Percentiles rank a stretch among this genome's conserved stretches.
Evolutionary conservation across 2,888 invertebrate genomes (phyloP).

Genomic region (Eupithecia insigniata): DNA sequence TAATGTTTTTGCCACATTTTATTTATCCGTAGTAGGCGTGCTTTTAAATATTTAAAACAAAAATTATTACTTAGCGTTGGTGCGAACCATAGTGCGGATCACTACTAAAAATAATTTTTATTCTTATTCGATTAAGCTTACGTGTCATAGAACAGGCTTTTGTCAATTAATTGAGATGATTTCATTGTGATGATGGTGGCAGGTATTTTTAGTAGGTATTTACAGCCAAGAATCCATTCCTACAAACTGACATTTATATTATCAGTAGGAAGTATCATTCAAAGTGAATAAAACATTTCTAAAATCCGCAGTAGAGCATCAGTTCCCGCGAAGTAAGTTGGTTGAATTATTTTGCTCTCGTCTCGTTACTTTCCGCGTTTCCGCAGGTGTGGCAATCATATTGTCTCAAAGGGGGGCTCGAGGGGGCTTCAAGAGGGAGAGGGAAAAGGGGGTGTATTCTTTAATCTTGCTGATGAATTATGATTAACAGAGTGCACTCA

Average conservation of each 20-base stretch:
- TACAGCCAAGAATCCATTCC: background rate
- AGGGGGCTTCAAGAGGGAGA: background rate
- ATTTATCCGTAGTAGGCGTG: slow-evolving; percentile 6
- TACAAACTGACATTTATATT: too few relatives aligned
- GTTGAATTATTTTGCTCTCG: slow-evolving; percentile 81
- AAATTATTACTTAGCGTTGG: background rate
- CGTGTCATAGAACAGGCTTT: too few relatives aligned
- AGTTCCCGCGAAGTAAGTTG: slow-evolving; percentile 48
- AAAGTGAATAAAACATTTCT: background rate
- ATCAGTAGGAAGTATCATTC: too few relatives aligned
- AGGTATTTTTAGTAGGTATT: too few relatives aligned
- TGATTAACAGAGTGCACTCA: slow-evolving; percentile 84
- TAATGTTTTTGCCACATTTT: slow-evolving; percentile 16
- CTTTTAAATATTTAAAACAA: slow-evolving; percentile 11
- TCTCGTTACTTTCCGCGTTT: slow-evolving; percentile 81
- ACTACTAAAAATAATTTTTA: background rate
- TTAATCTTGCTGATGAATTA: slow-evolving; percentile 84
- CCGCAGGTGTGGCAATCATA: slow-evolving; percentile 84
- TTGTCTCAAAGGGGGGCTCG: slow-evolving; percentile 50
- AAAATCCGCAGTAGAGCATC: slow-evolving; percentile 60
- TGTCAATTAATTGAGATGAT: too few relatives aligned
- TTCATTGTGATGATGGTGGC: too few relatives aligned
- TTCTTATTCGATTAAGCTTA: background rate
- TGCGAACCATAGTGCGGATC: background rate
- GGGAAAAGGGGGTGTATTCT: slow-evolving; percentile 54